Evolutionary conservation across 2,797 vertebrate species (phyloP).

Genomic region (Hoplostethus mediterraneus): DNA sequence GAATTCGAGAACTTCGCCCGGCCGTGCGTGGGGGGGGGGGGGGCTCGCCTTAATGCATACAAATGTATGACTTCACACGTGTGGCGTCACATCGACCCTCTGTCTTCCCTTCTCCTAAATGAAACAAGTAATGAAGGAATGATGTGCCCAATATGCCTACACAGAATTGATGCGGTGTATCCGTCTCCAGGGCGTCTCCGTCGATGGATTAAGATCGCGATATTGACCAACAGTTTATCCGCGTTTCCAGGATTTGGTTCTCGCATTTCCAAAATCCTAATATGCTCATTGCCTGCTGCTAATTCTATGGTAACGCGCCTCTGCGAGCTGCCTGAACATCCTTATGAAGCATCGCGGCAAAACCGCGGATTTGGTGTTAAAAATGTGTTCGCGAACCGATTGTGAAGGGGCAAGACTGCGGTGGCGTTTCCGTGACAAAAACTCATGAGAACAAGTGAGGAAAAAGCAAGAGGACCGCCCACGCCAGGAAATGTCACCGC

Average conservation of each 20-base stretch:
- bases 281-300: background rate
- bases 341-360: background rate
- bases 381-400: background rate
- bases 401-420: background rate
- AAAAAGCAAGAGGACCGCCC: too few species aligned
- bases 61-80: slow-evolving; percentile 54
- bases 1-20: slow-evolving; percentile 56
- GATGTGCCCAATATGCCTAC: background rate
- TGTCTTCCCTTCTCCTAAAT: background rate
- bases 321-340: background rate
- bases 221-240: slow-evolving; percentile 6
- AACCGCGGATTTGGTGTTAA: background rate
- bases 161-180: slow-evolving; percentile 20
- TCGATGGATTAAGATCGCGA: slow-evolving; percentile 7
- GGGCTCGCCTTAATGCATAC: slow-evolving; percentile 52
- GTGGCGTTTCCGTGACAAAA: too few species aligned
- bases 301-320: background rate
- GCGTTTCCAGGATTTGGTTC: slow-evolving; percentile 31
- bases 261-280: slow-evolving; percentile 22
- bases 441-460: too few species aligned
- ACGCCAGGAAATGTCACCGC: too few species aligned
- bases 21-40: slow-evolving; percentile 1
- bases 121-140: slow-evolving; percentile 29
- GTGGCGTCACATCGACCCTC: slow-evolving; percentile 48
- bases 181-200: slow-evolving; percentile 11